phyloP scores from a whole-genome alignment of 2,113 vertebrate genomes.

The Aspidoscelis tigris region DNA sequence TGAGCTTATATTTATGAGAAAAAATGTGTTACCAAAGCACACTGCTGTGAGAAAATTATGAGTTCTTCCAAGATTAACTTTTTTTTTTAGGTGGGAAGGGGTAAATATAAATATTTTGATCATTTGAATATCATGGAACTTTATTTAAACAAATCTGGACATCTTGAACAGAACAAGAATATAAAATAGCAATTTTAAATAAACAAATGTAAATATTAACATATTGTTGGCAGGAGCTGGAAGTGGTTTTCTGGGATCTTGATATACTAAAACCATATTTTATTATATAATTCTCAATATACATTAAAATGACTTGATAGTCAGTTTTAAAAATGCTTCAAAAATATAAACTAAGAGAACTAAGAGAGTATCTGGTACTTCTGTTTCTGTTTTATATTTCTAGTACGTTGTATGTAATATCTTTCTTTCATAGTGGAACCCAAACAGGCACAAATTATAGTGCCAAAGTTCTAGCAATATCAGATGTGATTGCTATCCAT shows the following conservation, averaged over 20 bases:
- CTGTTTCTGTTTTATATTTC: constrained; percentile 22
- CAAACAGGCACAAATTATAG: constrained; percentile 50
- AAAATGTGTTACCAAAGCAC: too few species aligned
- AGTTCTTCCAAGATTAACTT: too few species aligned
- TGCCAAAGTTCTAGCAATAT: constrained; percentile 39
- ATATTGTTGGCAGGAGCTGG: background rate
- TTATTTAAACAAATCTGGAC: background rate
- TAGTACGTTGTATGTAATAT: constrained; percentile 44
- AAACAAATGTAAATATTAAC: constrained; percentile 14
- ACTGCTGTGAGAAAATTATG: background rate
- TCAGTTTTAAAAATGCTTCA: constrained; percentile 9
- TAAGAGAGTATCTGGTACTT: constrained; percentile 24
- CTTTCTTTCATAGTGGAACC: constrained; percentile 52
- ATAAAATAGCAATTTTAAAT: constrained; percentile 11
- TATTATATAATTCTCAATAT: constrained; percentile 24
- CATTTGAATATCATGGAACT: background rate
- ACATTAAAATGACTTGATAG: constrained; percentile 23
- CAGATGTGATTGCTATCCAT: constrained; percentile 51
- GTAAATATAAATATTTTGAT: background rate
- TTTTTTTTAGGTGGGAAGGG: too few species aligned
- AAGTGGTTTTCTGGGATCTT: background rate
- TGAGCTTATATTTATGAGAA: too few species aligned
- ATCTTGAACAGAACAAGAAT: background rate
- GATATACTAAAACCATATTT: constrained; percentile 35
- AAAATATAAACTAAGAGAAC: constrained; percentile 42